Evolutionary conservation across 1,140 invertebrate species (phyloP).

Genomic region (Belonocnema kinseyi): DNA sequence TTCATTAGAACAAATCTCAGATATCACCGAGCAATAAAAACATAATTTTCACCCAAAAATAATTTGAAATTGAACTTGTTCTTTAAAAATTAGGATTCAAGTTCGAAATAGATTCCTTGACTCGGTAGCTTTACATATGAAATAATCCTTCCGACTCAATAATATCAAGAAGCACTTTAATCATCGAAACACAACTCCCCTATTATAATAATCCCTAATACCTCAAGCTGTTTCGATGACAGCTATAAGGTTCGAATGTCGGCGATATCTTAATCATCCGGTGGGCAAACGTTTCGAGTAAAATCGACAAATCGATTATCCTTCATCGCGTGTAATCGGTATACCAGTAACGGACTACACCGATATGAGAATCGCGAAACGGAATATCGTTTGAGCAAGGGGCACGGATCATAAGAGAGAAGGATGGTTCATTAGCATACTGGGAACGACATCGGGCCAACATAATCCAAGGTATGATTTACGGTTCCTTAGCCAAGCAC

Average conservation of each 20-base stretch:
- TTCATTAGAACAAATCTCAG: too few species aligned
- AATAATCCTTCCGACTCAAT: too few species aligned
- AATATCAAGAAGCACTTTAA: too few species aligned
- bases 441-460: slow-evolving; percentile 4
- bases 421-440: slow-evolving; percentile 19
- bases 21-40: too few species aligned
- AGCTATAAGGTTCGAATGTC: background rate
- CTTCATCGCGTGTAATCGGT: slow-evolving; percentile 26
- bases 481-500: slow-evolving; percentile 10
- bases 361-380: slow-evolving; percentile 4
- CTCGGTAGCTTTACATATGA: too few species aligned
- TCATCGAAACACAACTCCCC: background rate
- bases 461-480: slow-evolving; percentile 27
- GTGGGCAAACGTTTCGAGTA: slow-evolving; percentile 13
- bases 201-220: background rate
- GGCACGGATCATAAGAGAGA: slow-evolving; percentile 5
- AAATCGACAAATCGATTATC: slow-evolving; percentile 29
- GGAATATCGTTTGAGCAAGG: background rate
- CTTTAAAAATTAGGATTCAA: too few species aligned
- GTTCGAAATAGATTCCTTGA: too few species aligned
- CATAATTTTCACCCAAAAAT: too few species aligned
- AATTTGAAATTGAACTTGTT: too few species aligned
- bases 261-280: slow-evolving; percentile 3
- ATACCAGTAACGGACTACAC: background rate
- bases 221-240: slow-evolving; percentile 20